Base-by-base conservation (phyloP, 2,113 vertebrate species). In the Neotragus pygmaeus region DNA sequence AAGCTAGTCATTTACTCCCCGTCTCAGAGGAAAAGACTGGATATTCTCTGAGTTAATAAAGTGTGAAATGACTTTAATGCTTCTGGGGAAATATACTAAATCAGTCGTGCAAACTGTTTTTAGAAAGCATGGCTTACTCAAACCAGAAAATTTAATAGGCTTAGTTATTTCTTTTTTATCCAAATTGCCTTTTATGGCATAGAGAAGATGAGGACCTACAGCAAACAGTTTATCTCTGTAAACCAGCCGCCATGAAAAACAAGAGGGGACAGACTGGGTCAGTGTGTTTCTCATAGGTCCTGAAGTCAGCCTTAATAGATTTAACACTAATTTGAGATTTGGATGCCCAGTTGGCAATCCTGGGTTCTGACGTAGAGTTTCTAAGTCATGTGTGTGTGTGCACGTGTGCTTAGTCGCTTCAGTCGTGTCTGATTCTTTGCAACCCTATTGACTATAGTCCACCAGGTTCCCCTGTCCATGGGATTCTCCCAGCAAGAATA, bases 1-100 rank as follows among this genome's bases (percentile, higher is more conserved):
- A 51, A 89, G 86, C 89, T 86, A 73, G 93, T 84, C 77, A 80
- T 86, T 95, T 87, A 94, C 87, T 89, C 51, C 27, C 39, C 83
- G 36, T 19, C 53, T 84, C 70, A 53, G 13, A 43, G 62, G 81
- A n/a, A 85, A 77, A 96, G 47, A 85, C 0, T 81, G 55, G 93
- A 27, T 93, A 88, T 82, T 89, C 66, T 82, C 51, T 60, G 43
- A 94, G 85, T 75, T 85, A 64, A 62, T 94, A 58, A 93, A 58
- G 73, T 58, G 45, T 91, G 78, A 95, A 91, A 47, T 86, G 87
- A 96, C 27, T 91, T 95, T 57, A 87, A 49, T 47, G 27, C 43
- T 96, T 90, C 55, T 39, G 93, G 16, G 84, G 47, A 95, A 93
- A 91, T 15, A 92, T 0, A 91, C 25, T 53, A 28, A 21, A 57